phyloP scores from a whole-genome alignment of 1,140 invertebrate genomes.

The Drosophila punjabiensis region DNA sequence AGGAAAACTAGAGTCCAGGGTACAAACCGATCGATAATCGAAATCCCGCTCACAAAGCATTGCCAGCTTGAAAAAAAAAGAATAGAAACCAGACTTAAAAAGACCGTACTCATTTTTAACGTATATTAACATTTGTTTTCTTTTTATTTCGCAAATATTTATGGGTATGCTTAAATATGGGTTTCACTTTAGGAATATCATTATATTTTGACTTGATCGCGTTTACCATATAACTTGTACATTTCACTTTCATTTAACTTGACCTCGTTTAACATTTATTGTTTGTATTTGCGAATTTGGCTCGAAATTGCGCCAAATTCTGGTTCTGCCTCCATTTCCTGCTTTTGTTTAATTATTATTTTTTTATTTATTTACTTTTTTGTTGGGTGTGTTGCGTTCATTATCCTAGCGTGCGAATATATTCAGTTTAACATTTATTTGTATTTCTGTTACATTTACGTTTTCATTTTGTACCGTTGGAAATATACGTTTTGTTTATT shows the following conservation, averaged over 20 bases:
- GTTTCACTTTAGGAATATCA: slow-evolving; percentile 64
- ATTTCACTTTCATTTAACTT: slow-evolving; percentile 60
- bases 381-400: slow-evolving; percentile 18
- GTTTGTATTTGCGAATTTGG: slow-evolving; percentile 42
- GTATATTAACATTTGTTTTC: slow-evolving; percentile 56
- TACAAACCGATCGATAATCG: slow-evolving; percentile 2
- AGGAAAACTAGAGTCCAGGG: not conserved
- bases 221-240: slow-evolving; percentile 63
- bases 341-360: not conserved
- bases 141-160: slow-evolving; percentile 67
- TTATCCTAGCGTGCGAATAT: slow-evolving; percentile 61
- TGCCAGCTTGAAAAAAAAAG: slow-evolving; percentile 26
- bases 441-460: slow-evolving; percentile 50
- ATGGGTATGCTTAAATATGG: slow-evolving; percentile 55
- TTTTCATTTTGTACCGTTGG: slow-evolving; percentile 64
- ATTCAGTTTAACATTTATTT: slow-evolving; percentile 57
- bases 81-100: not conserved
- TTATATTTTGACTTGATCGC: slow-evolving; percentile 64
- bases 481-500: slow-evolving; percentile 50
- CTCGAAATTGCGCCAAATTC: slow-evolving; percentile 40
- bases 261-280: slow-evolving; percentile 51
- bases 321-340: slow-evolving; percentile 13
- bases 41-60: not conserved
- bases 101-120: slow-evolving; percentile 23
- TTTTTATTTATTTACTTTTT: not conserved